Percentiles rank a stretch among this genome's conserved stretches.
phyloP scores from a whole-genome alignment of 2,797 vertebrate species.

The Rhincodon typus region DNA sequence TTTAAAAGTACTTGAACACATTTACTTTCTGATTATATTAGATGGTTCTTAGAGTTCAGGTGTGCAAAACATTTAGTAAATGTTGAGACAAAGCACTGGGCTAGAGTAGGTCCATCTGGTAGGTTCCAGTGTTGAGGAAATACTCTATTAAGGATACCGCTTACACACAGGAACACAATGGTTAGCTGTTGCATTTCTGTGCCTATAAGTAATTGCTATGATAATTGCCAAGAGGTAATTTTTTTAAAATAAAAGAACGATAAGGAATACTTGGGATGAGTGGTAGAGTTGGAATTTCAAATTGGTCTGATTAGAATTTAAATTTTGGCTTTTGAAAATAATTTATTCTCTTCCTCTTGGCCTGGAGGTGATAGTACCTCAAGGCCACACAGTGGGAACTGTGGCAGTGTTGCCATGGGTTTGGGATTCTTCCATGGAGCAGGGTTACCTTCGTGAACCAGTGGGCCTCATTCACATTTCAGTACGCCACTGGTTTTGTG shows the following conservation, averaged over 20 bases:
- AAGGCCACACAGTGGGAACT: constrained; percentile 47
- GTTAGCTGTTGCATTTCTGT: too few relatives aligned
- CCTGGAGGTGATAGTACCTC: not conserved
- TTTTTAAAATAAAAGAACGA: not conserved
- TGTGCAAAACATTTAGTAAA: not conserved
- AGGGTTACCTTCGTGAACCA: constrained; percentile 45
- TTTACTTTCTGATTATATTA: not conserved
- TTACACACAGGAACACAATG: not conserved
- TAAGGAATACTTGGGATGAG: not conserved
- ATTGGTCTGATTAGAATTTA: not conserved
- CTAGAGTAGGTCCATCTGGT: not conserved
- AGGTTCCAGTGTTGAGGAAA: not conserved
- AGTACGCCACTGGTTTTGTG: constrained; percentile 3
- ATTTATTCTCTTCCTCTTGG: not conserved
- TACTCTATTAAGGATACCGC: too few relatives aligned
- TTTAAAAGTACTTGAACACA: not conserved
- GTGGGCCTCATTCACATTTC: constrained; percentile 39
- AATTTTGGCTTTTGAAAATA: not conserved
- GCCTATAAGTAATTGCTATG: not conserved
- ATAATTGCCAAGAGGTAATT: not conserved
- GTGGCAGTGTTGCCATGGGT: constrained; percentile 42
- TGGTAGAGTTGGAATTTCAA: constrained; percentile 22
- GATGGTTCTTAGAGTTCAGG: not conserved
- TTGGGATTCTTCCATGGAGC: constrained; percentile 48
- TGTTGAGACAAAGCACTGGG: not conserved